These are phyloP conservation scores for Rousettus madagascariensis DNA, from an alignment of 2,797 vertebrate species.

Conservation along the genomic window DNA sequence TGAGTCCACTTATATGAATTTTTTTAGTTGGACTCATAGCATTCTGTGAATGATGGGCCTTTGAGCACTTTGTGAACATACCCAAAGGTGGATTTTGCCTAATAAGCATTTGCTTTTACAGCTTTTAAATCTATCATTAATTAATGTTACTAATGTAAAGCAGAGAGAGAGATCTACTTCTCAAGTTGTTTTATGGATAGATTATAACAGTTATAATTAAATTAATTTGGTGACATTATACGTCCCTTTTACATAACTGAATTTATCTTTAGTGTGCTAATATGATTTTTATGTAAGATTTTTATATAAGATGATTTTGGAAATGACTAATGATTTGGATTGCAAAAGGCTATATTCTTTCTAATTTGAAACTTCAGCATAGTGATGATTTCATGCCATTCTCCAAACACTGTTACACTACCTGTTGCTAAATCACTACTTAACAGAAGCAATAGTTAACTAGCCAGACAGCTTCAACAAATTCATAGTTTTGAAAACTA, in stretches of 20 bases:
- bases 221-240: neutral
- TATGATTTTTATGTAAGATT: constrained; percentile 26
- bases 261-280: neutral
- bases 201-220: neutral
- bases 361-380: neutral
- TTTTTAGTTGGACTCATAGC: neutral
- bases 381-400: neutral
- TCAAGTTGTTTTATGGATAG: neutral
- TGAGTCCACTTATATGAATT: neutral
- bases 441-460: neutral
- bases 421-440: neutral
- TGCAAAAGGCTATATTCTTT: neutral
- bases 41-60: neutral
- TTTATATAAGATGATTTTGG: neutral
- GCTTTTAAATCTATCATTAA: neutral
- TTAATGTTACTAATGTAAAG: neutral
- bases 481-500: constrained; percentile 1
- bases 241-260: neutral
- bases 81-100: neutral
- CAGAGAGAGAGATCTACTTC: neutral
- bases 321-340: neutral
- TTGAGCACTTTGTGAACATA: neutral
- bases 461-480: neutral
- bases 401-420: neutral
- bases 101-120: constrained; percentile 13